Evolutionary conservation across 2,113 vertebrate species (phyloP), one percentile per base, ranked within the genome.

Genomic region (Ovis aries): DNA sequence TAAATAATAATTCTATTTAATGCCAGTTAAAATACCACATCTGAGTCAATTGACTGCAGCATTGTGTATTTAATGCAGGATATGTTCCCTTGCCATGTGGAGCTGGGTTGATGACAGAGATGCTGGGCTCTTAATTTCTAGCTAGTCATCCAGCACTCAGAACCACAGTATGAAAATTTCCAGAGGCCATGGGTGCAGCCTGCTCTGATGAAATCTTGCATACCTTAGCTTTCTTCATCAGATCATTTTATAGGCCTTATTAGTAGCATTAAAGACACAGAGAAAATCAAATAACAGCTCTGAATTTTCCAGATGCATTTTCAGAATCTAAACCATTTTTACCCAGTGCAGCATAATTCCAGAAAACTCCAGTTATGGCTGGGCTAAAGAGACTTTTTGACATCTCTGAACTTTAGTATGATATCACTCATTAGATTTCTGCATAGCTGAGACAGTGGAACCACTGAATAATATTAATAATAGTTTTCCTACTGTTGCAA

Each of bases 1-100:
- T 99, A 98, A 98, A 97, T 98, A 98, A 98, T 98, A 97, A 98
- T 98, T 97, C 96, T 96, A 77, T 98, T 98, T 96, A 98, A 91
- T 33, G 93, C 92, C 98, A 98, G 98, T 98, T 98, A 98, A 98
- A 98, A 98, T 98, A 98, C 96, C 84, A 98, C 98, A 98, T 97
- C 88, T 98, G 98, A 98, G 97, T 98, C 94, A 97, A 67, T 96
- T 97, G 59, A n/a, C 89, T 95, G 84, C 52, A 96, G 90, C 92
- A 88, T 97, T 93, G 88, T 98, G 31, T 96, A 96, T 60, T 96
- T 96, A 59, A 43, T 89, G 74, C 86, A 97, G 43, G 77, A 87
- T 98, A 94, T 45, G 48, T 45, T 98, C 45, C 48, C 97, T 91
- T 93, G 88, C 94, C 81, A 19, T 92, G 40, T 64, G 52, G 96